phyloP scores from a whole-genome alignment of 2,113 vertebrate genomes.

The Pandion haliaetus region DNA sequence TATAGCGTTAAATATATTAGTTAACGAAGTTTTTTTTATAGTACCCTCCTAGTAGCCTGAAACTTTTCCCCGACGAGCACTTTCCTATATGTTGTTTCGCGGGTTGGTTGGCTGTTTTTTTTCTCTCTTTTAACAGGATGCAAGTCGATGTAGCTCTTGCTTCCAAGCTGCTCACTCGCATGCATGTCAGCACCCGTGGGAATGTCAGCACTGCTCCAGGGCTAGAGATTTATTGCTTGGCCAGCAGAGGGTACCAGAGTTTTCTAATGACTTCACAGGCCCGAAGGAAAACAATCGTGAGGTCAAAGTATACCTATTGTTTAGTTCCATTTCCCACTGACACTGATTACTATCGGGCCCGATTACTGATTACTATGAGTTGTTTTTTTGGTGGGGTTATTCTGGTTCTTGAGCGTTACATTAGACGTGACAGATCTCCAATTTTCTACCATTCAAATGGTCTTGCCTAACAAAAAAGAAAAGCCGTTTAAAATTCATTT shows the following conservation, averaged over 20 bases:
- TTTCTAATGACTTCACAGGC: conserved; percentile 42
- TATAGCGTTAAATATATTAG: neutral
- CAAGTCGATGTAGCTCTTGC: neutral
- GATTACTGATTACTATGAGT: neutral
- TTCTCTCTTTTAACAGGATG: neutral
- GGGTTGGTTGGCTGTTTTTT: too few species aligned
- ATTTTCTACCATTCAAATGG: neutral
- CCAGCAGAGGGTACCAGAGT: conserved; percentile 78
- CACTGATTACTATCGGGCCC: neutral
- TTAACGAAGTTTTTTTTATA: neutral
- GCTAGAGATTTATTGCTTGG: neutral
- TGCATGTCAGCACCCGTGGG: neutral
- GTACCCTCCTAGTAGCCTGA: neutral
- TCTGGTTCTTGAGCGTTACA: neutral
- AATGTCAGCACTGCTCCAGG: neutral
- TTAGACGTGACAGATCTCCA: neutral
- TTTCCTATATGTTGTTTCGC: neutral
- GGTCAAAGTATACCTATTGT: neutral
- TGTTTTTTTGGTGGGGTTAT: neutral
- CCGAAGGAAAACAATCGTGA: neutral
- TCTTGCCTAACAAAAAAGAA: neutral
- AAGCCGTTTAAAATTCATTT: neutral
- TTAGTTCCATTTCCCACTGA: neutral
- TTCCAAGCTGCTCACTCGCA: neutral
- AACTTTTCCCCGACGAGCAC: neutral